phyloP scores from a whole-genome alignment of 2,113 vertebrate species.

The Bos javanicus region DNA sequence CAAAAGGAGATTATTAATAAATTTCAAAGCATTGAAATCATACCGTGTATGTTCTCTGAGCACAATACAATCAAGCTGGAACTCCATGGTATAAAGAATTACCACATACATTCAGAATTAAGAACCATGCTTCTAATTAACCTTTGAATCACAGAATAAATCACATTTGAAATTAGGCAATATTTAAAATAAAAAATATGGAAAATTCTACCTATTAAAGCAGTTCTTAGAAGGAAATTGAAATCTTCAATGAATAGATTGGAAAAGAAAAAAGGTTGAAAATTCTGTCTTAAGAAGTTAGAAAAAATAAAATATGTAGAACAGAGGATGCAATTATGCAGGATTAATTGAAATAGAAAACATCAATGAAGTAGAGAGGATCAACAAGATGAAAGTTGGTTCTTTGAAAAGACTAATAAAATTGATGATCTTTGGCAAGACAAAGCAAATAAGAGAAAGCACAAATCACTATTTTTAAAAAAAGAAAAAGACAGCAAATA shows the following conservation, averaged over 20 bases:
- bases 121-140: conserved; percentile 31
- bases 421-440: neutral
- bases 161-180: conserved; percentile 36
- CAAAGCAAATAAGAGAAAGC: neutral
- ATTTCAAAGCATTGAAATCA: conserved; percentile 1
- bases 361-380: neutral
- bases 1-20: neutral
- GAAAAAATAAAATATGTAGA: neutral
- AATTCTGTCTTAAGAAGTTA: conserved; percentile 10
- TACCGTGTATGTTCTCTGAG: neutral
- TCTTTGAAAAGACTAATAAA: conserved; percentile 40
- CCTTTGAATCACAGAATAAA: conserved; percentile 23
- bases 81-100: neutral
- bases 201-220: neutral
- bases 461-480: neutral
- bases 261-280: neutral
- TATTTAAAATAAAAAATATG: conserved; percentile 22
- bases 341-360: conserved; percentile 39
- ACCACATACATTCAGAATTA: neutral
- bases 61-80: neutral
- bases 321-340: neutral
- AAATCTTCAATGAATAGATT: neutral
- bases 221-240: conserved; percentile 20
- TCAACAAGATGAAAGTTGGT: neutral
- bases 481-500: neutral